Evolutionary conservation across 1,140 invertebrate species (phyloP).

Genomic region (Sitobion miscanthi): DNA sequence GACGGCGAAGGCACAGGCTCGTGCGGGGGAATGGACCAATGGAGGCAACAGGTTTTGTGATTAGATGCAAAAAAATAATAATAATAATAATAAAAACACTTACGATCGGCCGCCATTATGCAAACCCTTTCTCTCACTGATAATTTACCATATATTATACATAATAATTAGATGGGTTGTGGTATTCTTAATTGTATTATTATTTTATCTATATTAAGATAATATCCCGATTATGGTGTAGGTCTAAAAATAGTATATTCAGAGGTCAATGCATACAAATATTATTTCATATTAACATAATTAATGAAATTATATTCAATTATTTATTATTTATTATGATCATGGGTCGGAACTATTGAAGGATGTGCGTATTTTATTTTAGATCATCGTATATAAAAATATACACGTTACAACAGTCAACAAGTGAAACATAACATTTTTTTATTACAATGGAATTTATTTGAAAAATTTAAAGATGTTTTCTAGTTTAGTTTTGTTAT

Average conservation of each 20-base stretch:
- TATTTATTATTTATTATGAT: not conserved
- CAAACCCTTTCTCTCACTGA: conserved; percentile 17
- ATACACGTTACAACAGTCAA: too few relatives aligned
- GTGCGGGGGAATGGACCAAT: conserved; percentile 21
- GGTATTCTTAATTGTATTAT: not conserved
- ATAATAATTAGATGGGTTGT: not conserved
- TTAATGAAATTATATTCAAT: not conserved
- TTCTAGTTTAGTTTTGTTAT: not conserved
- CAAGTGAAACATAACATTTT: not conserved
- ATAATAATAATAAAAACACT: conserved; percentile 15
- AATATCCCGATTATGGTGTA: not conserved
- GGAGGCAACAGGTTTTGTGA: conserved; percentile 29
- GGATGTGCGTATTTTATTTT: not conserved
- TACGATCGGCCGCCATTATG: conserved; percentile 41
- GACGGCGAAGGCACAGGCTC: conserved; percentile 35
- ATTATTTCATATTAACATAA: too few relatives aligned
- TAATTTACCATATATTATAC: not conserved
- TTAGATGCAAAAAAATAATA: conserved; percentile 36
- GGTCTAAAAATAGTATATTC: not conserved
- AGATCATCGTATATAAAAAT: not conserved
- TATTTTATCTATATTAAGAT: not conserved
- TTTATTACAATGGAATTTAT: not conserved
- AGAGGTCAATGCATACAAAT: too few relatives aligned
- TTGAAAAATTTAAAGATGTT: not conserved
- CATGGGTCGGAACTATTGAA: not conserved